These are phyloP conservation scores for Bombus vancouverensis DNA, from an alignment of 1,140 invertebrate species.

Conservation along the genomic window DNA sequence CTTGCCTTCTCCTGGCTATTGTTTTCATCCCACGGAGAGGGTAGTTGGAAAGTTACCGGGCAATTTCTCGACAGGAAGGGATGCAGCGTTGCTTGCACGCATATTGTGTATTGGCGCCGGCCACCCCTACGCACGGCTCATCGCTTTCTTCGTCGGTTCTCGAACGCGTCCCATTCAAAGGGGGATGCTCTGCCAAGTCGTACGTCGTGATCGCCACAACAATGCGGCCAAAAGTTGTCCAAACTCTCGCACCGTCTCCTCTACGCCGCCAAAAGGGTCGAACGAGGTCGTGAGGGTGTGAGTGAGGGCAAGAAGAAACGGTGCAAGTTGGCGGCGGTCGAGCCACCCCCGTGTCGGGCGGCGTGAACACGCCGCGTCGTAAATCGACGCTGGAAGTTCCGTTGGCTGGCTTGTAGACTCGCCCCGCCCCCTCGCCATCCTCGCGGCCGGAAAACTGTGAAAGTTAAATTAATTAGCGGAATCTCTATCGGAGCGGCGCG, in stretches of 20 bases:
- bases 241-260: constrained; percentile 61
- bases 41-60: constrained; percentile 54
- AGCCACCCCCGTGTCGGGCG: constrained; percentile 3
- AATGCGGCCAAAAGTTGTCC: constrained; percentile 70
- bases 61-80: constrained; percentile 38
- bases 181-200: constrained; percentile 66
- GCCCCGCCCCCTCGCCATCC: not conserved
- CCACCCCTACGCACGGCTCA: constrained; percentile 5
- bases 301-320: constrained; percentile 19
- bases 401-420: not conserved
- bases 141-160: constrained; percentile 13
- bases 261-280: constrained; percentile 3
- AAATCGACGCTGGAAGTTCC: constrained; percentile 51
- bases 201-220: constrained; percentile 69
- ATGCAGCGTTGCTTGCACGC: constrained; percentile 32
- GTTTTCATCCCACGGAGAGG: constrained; percentile 39
- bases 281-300: constrained; percentile 10
- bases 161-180: constrained; percentile 17
- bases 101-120: constrained; percentile 54
- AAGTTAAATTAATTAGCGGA: constrained; percentile 53
- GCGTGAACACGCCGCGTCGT: constrained; percentile 38
- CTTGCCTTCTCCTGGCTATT: constrained; percentile 34
- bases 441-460: constrained; percentile 39
- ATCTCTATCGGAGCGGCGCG: constrained; percentile 40
- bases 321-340: constrained; percentile 38